A percentile compares a stretch with the other conserved stretches of the same genome.
phyloP scores from a whole-genome alignment of 2,113 vertebrate genomes.

The Myodes glareolus region DNA sequence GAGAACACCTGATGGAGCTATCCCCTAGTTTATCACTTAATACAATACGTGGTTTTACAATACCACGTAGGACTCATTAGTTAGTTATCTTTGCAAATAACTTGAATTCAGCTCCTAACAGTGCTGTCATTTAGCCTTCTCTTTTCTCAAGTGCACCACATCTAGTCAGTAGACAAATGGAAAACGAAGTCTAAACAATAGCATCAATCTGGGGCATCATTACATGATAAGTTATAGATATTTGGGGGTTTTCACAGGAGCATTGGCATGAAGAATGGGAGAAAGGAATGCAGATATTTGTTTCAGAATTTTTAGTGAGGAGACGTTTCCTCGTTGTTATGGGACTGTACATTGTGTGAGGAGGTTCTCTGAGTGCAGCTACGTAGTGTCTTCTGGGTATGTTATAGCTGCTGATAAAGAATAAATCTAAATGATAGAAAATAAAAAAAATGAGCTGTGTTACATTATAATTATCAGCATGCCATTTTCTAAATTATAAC shows the following conservation, averaged over 20 bases:
- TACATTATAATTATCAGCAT: background rate
- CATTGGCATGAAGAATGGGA: background rate
- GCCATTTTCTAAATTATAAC: slow-evolving; percentile 19
- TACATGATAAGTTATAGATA: background rate
- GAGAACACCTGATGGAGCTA: background rate
- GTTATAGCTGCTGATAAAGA: background rate
- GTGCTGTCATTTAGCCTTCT: background rate
- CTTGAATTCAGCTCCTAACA: background rate
- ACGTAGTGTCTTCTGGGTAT: background rate
- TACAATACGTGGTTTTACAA: too few relatives aligned
- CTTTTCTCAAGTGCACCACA: background rate
- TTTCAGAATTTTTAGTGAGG: background rate
- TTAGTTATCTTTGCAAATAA: slow-evolving; percentile 10
- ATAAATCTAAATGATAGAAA: background rate
- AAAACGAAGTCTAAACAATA: background rate
- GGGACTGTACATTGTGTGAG: background rate
- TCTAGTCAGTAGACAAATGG: background rate
- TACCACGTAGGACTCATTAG: background rate
- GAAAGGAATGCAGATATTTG: background rate
- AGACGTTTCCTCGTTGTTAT: background rate
- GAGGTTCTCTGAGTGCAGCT: background rate
- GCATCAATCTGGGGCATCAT: background rate
- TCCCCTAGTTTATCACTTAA: background rate
- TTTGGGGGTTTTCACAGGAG: background rate
- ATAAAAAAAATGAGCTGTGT: background rate